Base-by-base conservation (phyloP, 2,113 vertebrate genomes). In the Astur gentilis region DNA sequence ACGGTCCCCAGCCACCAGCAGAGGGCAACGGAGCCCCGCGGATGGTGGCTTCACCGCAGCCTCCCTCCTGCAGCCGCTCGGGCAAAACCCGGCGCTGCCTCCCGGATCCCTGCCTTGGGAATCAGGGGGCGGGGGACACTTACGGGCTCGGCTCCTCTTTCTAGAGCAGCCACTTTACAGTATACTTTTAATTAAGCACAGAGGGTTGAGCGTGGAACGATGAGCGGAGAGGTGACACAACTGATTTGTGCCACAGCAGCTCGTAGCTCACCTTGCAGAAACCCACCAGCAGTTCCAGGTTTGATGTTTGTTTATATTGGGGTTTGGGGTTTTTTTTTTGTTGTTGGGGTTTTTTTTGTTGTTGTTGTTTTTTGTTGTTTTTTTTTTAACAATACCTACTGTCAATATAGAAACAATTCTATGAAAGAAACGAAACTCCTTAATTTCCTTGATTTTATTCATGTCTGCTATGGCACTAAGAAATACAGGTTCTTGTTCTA, bases 21-120 rank as follows among this genome's bases (percentile, higher is more conserved):
- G 97, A 64, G 95, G 94, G 97, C 95, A 78, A 47, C 83, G 64
- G 44, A 67, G 38, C 3, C 83, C 93, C 72, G 79, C 90, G 49
- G 58, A 38, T 21, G 78, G 34, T 9, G 58, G 42, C 42, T 42
- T 15, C n/a, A 2, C n/a, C 67, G 47, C 58, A 32, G 25, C 45
- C 36, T 19, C 69, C 20, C 19, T 11, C 19, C 55, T 1, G 36
- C 55, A 4, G 42, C 52, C 52, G 22, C 36, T 10, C 45, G 20
- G 25, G 4, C 32, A 16, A 6, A 19, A 6, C 10, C 57, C 40
- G 34, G 70, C 16, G 34, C 16, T 7, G 7, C 45, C 22, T 10
- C 34, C 32, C 38, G 44, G 61, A 2, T 16, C 55, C 54, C 55
- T 25, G 11, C 17, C 65, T 32, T 5, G 5, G 66, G 16, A 57